Percentiles rank a stretch among this genome's conserved stretches.
Evolutionary conservation across 2,888 invertebrate species (phyloP).

Genomic region (Drosophila antonietae): DNA sequence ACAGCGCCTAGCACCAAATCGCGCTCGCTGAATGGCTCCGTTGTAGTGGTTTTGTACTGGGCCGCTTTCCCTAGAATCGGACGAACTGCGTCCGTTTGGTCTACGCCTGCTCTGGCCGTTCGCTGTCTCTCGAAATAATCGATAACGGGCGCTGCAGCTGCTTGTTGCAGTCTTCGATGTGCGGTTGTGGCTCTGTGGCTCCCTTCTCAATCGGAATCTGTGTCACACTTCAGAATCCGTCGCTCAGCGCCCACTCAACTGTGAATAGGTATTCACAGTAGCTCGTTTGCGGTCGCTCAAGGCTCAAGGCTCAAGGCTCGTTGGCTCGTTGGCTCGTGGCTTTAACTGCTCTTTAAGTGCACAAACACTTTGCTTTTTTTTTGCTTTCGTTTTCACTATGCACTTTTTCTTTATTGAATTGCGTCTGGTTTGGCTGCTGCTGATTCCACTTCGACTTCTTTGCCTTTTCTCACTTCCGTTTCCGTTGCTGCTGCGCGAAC

Average conservation of each 20-base stretch:
- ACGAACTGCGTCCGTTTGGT: constrained; percentile 37
- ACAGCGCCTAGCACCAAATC: constrained; percentile 80
- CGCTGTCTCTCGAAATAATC: constrained; percentile 23
- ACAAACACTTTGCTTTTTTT: not conserved
- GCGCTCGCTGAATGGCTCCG: constrained; percentile 83
- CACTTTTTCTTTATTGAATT: constrained; percentile 29
- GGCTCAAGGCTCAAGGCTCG: not conserved
- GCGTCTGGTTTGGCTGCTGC: constrained; percentile 6
- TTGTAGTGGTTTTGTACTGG: constrained; percentile 83
- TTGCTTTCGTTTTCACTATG: constrained; percentile 71
- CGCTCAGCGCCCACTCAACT: constrained; percentile 7
- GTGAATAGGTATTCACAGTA: not conserved
- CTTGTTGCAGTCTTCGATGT: constrained; percentile 10
- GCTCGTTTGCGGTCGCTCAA: not conserved
- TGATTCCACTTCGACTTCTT: not conserved
- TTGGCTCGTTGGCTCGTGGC: not conserved
- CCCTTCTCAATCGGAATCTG: constrained; percentile 33
- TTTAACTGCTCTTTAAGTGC: constrained; percentile 19
- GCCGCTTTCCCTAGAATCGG: constrained; percentile 59
- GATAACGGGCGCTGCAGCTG: constrained; percentile 19
- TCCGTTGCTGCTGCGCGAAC: constrained; percentile 37
- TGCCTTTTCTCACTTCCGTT: constrained; percentile 21
- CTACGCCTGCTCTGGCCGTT: not conserved
- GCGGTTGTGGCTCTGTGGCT: constrained; percentile 2
- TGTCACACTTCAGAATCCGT: constrained; percentile 23